Base-by-base conservation (phyloP, 2,888 invertebrate species). In the Congeria kusceri region DNA sequence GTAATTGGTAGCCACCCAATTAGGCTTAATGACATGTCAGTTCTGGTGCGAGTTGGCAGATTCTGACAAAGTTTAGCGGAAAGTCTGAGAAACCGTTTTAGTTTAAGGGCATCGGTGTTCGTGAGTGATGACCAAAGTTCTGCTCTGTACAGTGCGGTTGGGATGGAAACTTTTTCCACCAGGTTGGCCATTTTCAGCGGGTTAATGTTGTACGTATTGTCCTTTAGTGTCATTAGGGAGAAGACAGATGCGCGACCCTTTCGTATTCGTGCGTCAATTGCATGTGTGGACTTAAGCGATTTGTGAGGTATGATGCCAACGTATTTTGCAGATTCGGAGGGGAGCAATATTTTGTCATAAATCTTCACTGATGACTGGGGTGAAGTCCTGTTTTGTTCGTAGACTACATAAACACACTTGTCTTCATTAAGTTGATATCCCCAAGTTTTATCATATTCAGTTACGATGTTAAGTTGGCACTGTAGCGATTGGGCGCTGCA, bases 71-170 rank as follows among this genome's bases (percentile, higher is more conserved):
- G 5, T 63, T 63, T 46, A 0, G 63, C 63, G 1, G 63, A 44
- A 7, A 47, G 47, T 15, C 49, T 27, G 49, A 27, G 64, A 53
- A 53, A 53, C 13, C 47, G 15, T 53, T 65, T 53, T 7, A 53
- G n/a, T n/a, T 23, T 27, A 5, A 65, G 15, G 27, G 27, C 4
- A 29, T 65, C 65, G 2, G 25, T 49, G 23, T 28, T 23, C 11
- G 65, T 53, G 13, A 53, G n/a, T 20, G 27, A 49, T 28, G 47
- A 15, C 65, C 65, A 65, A 2, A 65, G 29, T 65, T 65, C 65
- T 13, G n/a, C 46, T 9, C 53, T 32, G 53, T 65, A 65, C 18
- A 65, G 29, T 27, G 53, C 65, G n/a, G n/a, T 18, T 28, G 49
- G 64, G 20, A 64, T 27, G 2, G 46, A 13, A 9, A 49, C 20